Conservation (phyloP, 2,797 vertebrate species). For the Pristis pectinata region DNA sequence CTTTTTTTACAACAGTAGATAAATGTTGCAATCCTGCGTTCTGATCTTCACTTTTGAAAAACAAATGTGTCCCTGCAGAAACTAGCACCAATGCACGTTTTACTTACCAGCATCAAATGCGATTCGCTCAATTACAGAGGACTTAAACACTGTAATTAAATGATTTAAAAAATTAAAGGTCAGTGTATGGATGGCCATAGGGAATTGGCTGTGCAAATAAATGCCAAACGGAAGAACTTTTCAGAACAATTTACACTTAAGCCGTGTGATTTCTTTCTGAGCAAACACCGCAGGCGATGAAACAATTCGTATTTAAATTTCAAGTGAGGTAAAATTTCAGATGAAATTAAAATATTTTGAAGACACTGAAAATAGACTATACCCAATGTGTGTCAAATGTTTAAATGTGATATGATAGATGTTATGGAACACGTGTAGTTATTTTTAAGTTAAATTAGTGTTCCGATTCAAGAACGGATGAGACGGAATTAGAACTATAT, state of each 20-base stretch:
- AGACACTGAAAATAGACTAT: neutral
- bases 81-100: neutral
- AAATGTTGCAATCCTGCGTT: neutral
- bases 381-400: neutral
- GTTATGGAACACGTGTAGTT: neutral
- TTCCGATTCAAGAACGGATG: neutral
- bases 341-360: neutral
- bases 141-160: conserved; percentile 32
- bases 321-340: neutral
- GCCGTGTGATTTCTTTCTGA: neutral
- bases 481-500: neutral
- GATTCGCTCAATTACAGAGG: conserved; percentile 30
- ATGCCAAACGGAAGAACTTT: conserved; percentile 4
- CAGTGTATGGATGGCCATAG: neutral
- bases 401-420: neutral
- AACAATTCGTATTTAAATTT: conserved; percentile 15
- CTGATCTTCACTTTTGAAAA: neutral
- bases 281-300: neutral
- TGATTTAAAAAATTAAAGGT: conserved; percentile 13
- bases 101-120: neutral
- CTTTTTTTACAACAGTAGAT: neutral
- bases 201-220: conserved; percentile 33
- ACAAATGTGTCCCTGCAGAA: neutral
- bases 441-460: neutral
- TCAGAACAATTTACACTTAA: neutral